A percentile compares a stretch with the other conserved stretches of the same genome.
Evolutionary conservation across 2,113 vertebrate species (phyloP).

Genomic region (Cervus canadensis): DNA sequence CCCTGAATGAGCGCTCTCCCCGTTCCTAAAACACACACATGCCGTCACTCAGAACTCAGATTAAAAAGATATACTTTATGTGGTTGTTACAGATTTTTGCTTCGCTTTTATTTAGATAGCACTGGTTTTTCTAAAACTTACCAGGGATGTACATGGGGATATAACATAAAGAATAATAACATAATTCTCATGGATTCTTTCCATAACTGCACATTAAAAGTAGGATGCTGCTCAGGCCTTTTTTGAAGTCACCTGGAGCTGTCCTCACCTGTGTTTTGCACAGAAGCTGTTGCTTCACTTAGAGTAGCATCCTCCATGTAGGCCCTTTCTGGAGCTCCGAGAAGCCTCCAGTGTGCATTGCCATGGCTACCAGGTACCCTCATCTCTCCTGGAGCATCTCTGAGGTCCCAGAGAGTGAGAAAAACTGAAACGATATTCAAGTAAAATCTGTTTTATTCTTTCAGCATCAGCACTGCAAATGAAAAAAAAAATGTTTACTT

Average conservation of each 20-base stretch:
- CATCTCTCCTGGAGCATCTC: not conserved
- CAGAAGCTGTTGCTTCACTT: not conserved
- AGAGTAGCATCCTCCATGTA: not conserved
- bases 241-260: not conserved
- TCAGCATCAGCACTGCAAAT: not conserved
- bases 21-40: not conserved
- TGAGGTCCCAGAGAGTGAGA: not conserved
- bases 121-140: not conserved
- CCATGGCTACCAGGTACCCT: not conserved
- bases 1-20: not conserved
- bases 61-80: not conserved
- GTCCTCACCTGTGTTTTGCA: not conserved
- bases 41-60: not conserved
- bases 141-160: not conserved
- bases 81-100: not conserved
- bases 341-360: not conserved
- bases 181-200: not conserved
- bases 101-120: not conserved
- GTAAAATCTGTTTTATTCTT: not conserved
- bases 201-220: not conserved
- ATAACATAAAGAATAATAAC: not conserved
- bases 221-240: not conserved
- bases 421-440: not conserved
- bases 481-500: not conserved
- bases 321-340: not conserved